Evolutionary conservation across 2,113 vertebrate species (phyloP).

Genomic region (Capreolus pygargus): DNA sequence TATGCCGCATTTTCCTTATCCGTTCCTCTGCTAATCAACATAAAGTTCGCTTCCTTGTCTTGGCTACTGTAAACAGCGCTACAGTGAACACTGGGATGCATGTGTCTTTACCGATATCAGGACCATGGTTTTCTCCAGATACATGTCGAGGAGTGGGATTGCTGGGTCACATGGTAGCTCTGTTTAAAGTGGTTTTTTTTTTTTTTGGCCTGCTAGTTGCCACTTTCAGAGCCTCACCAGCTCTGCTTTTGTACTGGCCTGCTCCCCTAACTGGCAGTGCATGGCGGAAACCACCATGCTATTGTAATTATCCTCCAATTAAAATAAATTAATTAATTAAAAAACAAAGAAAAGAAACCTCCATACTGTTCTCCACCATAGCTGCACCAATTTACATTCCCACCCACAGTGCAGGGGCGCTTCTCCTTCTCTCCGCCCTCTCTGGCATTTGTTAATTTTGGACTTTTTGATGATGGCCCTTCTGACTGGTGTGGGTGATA

Average conservation of each 20-base stretch:
- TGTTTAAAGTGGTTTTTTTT: not conserved
- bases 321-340: not conserved
- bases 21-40: rapidly evolving
- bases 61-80: not conserved
- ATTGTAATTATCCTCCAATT: not conserved
- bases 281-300: not conserved
- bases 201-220: not conserved
- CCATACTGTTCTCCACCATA: not conserved
- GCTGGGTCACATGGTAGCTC: not conserved
- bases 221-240: not conserved
- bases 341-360: not conserved
- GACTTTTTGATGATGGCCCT: not conserved
- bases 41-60: not conserved
- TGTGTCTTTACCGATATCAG: not conserved
- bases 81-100: not conserved
- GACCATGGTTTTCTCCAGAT: not conserved
- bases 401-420: not conserved
- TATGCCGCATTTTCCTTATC: rapidly evolving
- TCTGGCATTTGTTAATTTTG: not conserved
- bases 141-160: not conserved
- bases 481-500: not conserved
- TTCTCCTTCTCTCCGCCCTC: rapidly evolving
- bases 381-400: not conserved
- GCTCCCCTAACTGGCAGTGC: not conserved
- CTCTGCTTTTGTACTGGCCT: not conserved